phyloP scores from a whole-genome alignment of 2,797 vertebrate species.

The Periparus ater region DNA sequence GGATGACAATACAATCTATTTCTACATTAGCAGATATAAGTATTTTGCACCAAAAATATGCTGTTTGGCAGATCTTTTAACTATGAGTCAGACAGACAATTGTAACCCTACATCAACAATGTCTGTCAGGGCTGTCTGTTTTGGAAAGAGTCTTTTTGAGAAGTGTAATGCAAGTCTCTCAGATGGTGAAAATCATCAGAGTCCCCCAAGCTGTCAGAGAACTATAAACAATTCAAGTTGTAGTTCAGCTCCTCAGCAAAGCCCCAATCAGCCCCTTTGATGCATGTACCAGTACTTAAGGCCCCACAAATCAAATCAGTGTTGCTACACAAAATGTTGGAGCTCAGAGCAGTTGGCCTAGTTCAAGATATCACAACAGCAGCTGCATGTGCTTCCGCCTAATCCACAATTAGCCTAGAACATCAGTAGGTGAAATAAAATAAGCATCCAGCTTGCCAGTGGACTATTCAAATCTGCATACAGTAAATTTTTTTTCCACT shows the following conservation, averaged over 20 bases:
- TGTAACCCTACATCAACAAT: background rate
- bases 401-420: background rate
- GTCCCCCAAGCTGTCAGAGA: background rate
- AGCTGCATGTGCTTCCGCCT: background rate
- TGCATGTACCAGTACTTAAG: background rate
- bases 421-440: background rate
- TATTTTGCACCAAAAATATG: constrained; percentile 6
- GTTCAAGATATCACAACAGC: background rate
- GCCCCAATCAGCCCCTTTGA: background rate
- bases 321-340: background rate
- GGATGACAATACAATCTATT: background rate
- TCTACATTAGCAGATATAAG: background rate
- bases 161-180: background rate
- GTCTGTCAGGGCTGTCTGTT: background rate
- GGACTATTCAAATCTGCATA: background rate
- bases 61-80: background rate
- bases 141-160: background rate
- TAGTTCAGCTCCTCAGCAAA: background rate
- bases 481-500: background rate
- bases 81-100: constrained; percentile 6
- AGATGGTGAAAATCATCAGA: background rate
- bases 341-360: background rate
- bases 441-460: background rate
- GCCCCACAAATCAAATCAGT: background rate
- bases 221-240: background rate